Evolutionary conservation across 1,140 invertebrate species (phyloP), one percentile per base, ranked within the genome.

Genomic region (Lycorma delicatula): DNA sequence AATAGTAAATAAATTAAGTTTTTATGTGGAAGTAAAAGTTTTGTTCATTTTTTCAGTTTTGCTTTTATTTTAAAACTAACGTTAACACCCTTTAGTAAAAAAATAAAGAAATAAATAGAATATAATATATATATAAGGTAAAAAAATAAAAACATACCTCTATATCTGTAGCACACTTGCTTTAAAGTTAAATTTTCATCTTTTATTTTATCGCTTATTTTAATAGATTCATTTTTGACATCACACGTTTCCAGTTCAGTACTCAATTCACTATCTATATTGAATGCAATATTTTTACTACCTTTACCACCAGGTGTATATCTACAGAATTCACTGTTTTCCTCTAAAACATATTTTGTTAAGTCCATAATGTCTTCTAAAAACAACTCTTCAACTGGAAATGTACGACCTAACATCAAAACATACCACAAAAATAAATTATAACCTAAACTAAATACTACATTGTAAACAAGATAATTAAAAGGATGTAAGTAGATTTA

Each of bases 321-420:
- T 28, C 82, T 72, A 11, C 81, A 76, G 67, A 76, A 87, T 38
- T 77, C 76, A 0, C 84, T 83, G 68, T 85, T 81, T 69, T 84
- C 83, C 73, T 88, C 85, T 60, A 88, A 67, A 13, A 84, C 76
- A 69, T 81, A 90, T 67, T 79, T 74, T 4, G 79, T 81, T 46
- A 73, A 73, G 57, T 88, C 84, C 60, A 89, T 70, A 52, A 88
- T 79, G 66, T 89, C 85, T 74, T 91, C 87, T 9, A 91, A 73
- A 66, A 87, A 89, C 34, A 83, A 73, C 71, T 90, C 85, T 65
- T 88, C 76, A 0, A 93, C 89, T 1, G 89, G 87, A 68, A 83
- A 92, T 1, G 87, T 92, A 65, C 84, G 77, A 9, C 68, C 68
- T 70, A 50, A 29, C n/a, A 31, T 7, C n/a, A 26, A 56, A 44